These are phyloP conservation scores for Leptothorax acervorum DNA, from an alignment of 2,888 invertebrate genomes.

Conservation along the genomic window DNA sequence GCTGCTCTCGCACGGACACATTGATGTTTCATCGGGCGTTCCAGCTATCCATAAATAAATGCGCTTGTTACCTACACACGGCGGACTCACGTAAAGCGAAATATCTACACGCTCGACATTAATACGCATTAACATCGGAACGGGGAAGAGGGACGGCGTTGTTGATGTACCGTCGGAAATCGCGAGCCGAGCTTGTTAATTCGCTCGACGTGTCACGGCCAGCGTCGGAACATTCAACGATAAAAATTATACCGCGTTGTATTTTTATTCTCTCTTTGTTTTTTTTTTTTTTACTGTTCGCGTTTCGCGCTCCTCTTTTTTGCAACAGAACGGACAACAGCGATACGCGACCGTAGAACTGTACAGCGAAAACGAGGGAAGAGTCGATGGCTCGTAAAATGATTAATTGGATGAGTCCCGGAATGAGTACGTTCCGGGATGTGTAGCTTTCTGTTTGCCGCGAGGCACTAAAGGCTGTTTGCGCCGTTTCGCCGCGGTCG, in stretches of 20 bases:
- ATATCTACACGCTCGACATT: constrained; percentile 65
- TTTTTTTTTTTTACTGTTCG: background rate
- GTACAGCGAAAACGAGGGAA: constrained; percentile 50
- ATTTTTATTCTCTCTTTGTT: background rate
- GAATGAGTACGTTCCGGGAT: constrained; percentile 55
- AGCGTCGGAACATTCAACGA: constrained; percentile 41
- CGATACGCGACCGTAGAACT: constrained; percentile 41
- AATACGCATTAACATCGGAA: constrained; percentile 65
- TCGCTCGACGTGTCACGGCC: constrained; percentile 48
- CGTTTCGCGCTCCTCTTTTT: background rate
- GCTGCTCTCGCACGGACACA: constrained; percentile 32
- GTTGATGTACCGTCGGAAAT: constrained; percentile 53
- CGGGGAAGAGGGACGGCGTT: constrained; percentile 12
- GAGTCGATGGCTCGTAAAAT: constrained; percentile 77
- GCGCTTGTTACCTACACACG: constrained; percentile 62
- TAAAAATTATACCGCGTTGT: constrained; percentile 46
- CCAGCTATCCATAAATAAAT: constrained; percentile 63
- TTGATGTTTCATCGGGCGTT: constrained; percentile 56
- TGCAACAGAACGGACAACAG: constrained; percentile 41
- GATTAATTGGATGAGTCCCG: constrained; percentile 77
- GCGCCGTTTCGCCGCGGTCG: constrained; percentile 67
- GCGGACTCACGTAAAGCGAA: constrained; percentile 59
- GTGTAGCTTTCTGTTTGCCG: constrained; percentile 67
- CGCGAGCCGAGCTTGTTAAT: constrained; percentile 59
- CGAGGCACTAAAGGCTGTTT: constrained; percentile 76